phyloP scores from a whole-genome alignment of 2,888 invertebrate species.

The Seira musarum region DNA sequence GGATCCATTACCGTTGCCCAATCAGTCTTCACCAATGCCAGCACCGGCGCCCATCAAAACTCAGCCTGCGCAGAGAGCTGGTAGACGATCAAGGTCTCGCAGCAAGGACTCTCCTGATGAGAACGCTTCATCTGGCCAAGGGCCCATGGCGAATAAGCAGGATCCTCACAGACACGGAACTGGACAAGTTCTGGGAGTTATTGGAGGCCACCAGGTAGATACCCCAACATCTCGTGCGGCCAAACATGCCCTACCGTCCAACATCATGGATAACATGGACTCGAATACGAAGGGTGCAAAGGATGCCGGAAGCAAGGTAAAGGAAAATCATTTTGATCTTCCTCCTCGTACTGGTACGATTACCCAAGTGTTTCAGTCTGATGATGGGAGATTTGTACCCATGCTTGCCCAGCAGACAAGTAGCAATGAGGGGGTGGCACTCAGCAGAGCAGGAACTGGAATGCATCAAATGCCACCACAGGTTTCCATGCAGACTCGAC shows the following conservation, averaged over 20 bases:
- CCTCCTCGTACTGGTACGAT: slow-evolving; percentile 83
- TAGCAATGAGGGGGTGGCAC: slow-evolving; percentile 19
- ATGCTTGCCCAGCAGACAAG: slow-evolving; percentile 71
- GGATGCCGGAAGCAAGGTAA: slow-evolving; percentile 36
- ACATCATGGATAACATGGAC: slow-evolving; percentile 14
- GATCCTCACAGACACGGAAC: slow-evolving; percentile 39
- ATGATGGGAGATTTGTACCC: slow-evolving; percentile 80
- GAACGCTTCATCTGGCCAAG: slow-evolving; percentile 30
- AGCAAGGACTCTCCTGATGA: slow-evolving; percentile 67
- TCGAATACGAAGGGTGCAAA: slow-evolving; percentile 37
- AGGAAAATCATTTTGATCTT: slow-evolving; percentile 78
- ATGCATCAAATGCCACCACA: slow-evolving; percentile 49
- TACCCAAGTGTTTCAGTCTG: slow-evolving; percentile 81
- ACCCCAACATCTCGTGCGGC: neutral
- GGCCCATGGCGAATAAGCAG: slow-evolving; percentile 14
- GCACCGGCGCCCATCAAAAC: slow-evolving; percentile 20
- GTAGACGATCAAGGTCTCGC: slow-evolving; percentile 61
- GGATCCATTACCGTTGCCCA: slow-evolving; percentile 33
- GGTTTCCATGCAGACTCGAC: slow-evolving; percentile 24
- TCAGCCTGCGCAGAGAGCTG: slow-evolving; percentile 43
- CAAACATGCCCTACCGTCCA: too few species aligned
- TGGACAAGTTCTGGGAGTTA: slow-evolving; percentile 45
- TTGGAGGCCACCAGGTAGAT: slow-evolving; percentile 45
- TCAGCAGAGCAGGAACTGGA: slow-evolving; percentile 27
- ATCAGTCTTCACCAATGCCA: slow-evolving; percentile 32